Base-by-base conservation (phyloP, 1,140 invertebrate genomes). In the Drosophila eugracilis region DNA sequence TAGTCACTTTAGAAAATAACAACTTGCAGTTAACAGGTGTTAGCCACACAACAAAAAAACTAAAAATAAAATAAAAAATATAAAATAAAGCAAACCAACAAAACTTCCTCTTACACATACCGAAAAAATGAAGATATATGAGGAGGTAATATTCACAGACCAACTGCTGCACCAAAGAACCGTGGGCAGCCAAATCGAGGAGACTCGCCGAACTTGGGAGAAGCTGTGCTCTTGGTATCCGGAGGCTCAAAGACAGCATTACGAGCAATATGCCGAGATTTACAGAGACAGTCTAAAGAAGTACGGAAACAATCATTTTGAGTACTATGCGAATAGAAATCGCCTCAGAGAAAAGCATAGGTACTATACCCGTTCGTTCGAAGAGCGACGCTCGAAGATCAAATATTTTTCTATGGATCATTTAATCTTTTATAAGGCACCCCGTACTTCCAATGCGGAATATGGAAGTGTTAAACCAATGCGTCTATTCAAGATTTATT, bases 391-490 rank as follows among this genome's bases (percentile, higher is more conserved):
- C n/a, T n/a, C n/a, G n/a, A n/a, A n/a, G n/a, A n/a, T n/a, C 0
- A 14, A 26, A 1, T 7, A 32, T 22, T 26, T 4, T 21, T 41
- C 60, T 4, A 77, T 83, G 73, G 19, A 21, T 4, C 60, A 81
- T 5, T 24, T 81, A 14, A 24, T 6, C 4, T 3, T n/a, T 15
- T 59, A 47, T 4, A 67, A 17, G 30, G 17, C 21, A 0, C 41
- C 67, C 1, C 5, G 4, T 1, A 81, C 74, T 5, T 63, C 67
- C 1, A 81, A 81, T 47, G 69, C 57, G 1, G 62, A 47, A 0
- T 81, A 81, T 10, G 78, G 78, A 3, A 34, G 55, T 5, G 12
- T 78, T 1, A 7, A 26, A 19, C 78, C 78, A 3, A 47, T 50
- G 44, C 32, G 5, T 1, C 6, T 22, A n/a, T 37, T 37, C 14